A percentile compares a stretch with the other conserved stretches of the same genome.
Conservation (phyloP, 1,140 invertebrate genomes). For the Harpegnathos saltator region DNA sequence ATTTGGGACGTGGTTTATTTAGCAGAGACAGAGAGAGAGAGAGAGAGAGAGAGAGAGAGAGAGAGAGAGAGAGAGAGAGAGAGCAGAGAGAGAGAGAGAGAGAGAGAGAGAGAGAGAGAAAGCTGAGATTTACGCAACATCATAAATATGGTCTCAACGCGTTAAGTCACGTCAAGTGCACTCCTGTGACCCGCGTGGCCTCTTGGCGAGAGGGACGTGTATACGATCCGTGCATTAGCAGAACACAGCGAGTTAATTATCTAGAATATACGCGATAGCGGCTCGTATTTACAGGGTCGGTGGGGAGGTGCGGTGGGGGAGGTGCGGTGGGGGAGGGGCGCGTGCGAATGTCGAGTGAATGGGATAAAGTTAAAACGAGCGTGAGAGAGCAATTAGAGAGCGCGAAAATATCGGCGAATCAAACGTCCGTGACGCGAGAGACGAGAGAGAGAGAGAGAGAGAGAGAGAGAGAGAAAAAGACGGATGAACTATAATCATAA, state of each 20-base stretch:
- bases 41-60: too few relatives aligned
- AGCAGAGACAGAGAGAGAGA: too few relatives aligned
- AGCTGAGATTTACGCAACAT: too few relatives aligned
- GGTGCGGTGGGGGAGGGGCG: background rate
- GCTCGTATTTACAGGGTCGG: slow-evolving; percentile 7
- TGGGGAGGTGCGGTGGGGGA: background rate
- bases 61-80: too few relatives aligned
- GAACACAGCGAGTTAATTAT: slow-evolving; percentile 44
- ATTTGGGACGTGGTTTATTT: too few relatives aligned
- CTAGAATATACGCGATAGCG: slow-evolving; percentile 45
- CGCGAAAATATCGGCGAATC: slow-evolving; percentile 24
- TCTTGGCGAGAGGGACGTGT: background rate
- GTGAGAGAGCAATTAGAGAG: slow-evolving; percentile 48
- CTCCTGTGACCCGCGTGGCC: background rate
- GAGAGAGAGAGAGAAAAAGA: too few relatives aligned
- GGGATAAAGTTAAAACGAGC: slow-evolving; percentile 45
- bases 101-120: too few relatives aligned
- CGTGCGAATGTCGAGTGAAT: slow-evolving; percentile 2
- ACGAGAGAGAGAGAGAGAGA: too few relatives aligned
- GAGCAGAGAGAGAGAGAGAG: too few relatives aligned
- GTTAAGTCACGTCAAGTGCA: background rate
- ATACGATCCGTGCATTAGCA: slow-evolving; percentile 1
- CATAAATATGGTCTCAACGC: background rate
- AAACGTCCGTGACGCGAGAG: too few relatives aligned
- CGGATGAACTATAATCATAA: slow-evolving; percentile 2